These are phyloP conservation scores for Lasioglossum calceatum DNA, from an alignment of 2,888 invertebrate genomes.

Conservation along the genomic window DNA sequence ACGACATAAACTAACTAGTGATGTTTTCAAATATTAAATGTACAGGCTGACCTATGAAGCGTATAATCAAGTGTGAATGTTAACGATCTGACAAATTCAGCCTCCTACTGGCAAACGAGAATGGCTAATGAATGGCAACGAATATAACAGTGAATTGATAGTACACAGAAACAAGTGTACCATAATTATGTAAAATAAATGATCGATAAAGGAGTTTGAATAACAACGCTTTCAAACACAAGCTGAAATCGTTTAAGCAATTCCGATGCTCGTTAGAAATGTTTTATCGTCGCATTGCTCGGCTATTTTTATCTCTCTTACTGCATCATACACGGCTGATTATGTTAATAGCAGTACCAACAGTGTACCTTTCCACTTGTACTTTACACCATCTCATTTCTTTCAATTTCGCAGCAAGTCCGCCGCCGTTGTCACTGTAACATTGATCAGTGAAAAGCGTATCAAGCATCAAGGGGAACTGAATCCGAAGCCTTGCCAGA, in stretches of 20 bases:
- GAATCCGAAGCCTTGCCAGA: neutral
- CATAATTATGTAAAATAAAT: neutral
- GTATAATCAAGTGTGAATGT: neutral
- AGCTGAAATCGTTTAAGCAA: neutral
- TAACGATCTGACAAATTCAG: neutral
- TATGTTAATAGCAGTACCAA: neutral
- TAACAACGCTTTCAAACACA: neutral
- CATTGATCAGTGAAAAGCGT: neutral
- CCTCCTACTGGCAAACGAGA: neutral
- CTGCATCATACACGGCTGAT: neutral
- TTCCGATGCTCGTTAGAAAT: neutral
- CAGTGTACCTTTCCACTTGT: neutral
- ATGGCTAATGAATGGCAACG: neutral
- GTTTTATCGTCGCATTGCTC: neutral
- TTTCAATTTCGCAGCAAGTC: neutral
- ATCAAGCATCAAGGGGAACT: neutral
- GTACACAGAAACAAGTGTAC: neutral
- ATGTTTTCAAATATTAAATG: neutral
- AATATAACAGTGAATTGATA: neutral
- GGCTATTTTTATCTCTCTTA: constrained; percentile 2
- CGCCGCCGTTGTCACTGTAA: neutral
- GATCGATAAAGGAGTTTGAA: neutral
- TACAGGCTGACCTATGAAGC: neutral
- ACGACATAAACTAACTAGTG: neutral
- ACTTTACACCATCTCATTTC: neutral